Conservation (phyloP, 2,797 vertebrate species). For the Discoglossus pictus region DNA sequence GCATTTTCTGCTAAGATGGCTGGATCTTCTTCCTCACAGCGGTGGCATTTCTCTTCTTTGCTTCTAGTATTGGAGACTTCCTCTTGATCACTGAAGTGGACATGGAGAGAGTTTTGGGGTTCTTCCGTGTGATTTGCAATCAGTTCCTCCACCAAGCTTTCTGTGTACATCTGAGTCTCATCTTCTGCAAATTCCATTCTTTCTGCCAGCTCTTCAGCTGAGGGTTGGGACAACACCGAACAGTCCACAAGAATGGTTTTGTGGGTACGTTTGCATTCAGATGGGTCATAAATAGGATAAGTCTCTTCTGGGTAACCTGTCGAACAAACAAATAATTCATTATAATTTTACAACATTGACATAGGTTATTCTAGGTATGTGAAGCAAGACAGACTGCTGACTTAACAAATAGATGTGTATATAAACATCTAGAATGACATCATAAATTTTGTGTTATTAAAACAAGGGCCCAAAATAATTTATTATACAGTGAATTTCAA, state of each 20-base stretch:
- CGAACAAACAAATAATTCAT: conserved; percentile 50
- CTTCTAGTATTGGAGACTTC: conserved; percentile 63
- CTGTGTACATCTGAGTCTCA: conserved; percentile 54
- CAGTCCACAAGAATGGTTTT: conserved; percentile 73
- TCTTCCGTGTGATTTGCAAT: conserved; percentile 11
- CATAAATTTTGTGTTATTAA: no score
- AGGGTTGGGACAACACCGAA: conserved; percentile 68
- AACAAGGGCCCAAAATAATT: no score
- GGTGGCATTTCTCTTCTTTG: conserved; percentile 54
- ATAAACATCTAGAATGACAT: no score
- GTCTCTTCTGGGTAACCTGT: conserved; percentile 90
- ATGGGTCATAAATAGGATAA: conserved; percentile 77
- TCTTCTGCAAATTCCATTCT: conserved; percentile 70
- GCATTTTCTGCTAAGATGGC: conserved; percentile 84
- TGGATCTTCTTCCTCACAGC: conserved; percentile 81
- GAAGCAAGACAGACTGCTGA: no score
- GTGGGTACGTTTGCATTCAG: conserved; percentile 59
- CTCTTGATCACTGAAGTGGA: conserved; percentile 63
- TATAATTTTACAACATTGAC: background rate
- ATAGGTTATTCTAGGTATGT: no score
- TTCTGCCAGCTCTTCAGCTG: conserved; percentile 81
- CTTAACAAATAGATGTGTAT: no score
- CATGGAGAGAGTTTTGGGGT: conserved; percentile 19
- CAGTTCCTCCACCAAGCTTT: conserved; percentile 51
- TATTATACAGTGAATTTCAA: no score